Evolutionary conservation across 2,113 vertebrate species (phyloP), one percentile per base, ranked within the genome.

Genomic region (Chaetodon auriga): DNA sequence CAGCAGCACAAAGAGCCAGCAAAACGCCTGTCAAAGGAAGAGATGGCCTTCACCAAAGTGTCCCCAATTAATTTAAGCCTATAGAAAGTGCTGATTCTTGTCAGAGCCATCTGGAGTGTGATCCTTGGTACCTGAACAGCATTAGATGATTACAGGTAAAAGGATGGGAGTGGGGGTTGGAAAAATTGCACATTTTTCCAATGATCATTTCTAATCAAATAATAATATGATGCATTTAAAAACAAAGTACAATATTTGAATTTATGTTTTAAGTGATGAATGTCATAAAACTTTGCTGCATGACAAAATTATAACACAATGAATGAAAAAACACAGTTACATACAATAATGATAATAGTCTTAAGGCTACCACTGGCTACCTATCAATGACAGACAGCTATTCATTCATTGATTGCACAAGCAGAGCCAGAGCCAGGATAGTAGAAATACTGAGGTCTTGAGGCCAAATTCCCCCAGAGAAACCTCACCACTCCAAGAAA

Each of bases 31-130:
- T 91, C 92, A 90, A 79, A 78, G 76, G 92, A 83, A 89, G 64
- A 49, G 80, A 81, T 58, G 80, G 87, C 71, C 80, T 75, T 74
- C 64, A 75, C 80, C 75, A 89, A 90, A 92, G 86, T 80, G 86
- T 91, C 88, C 61, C 86, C 91, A 92, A 91, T 93, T 94, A 87
- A 91, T 93, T 89, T 84, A 62, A 89, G 72, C 85, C 90, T 90
- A 83, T 87, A 84, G 78, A 91, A 91, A 90, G 81, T 88, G 80
- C 87, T 89, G 84, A 87, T 88, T 90, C 83, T 83, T 80, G 75
- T 88, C 85, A 72, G 70, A 63, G 74, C 92, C 94, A 93, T 94
- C 94, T 94, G 94, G 82, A 85, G 72, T 18, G 38, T 35, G 75
- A 85, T 88, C 89, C 86, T 61, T 68, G 85, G 82, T 78, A 75